These are phyloP conservation scores for Apeltes quadracus DNA, from an alignment of 2,113 vertebrate genomes.

Conservation along the genomic window DNA sequence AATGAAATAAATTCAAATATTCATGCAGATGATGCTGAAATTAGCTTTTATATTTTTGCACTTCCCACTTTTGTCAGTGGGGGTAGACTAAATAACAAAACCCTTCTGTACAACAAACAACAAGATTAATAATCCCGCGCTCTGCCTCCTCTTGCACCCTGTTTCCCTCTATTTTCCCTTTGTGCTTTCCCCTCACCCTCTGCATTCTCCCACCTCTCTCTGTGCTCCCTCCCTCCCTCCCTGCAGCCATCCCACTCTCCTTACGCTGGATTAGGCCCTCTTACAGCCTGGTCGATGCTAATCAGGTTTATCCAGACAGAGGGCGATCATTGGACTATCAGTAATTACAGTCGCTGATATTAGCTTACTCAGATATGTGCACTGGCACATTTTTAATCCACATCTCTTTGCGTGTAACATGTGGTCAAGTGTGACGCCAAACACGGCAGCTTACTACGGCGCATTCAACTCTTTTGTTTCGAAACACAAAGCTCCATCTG, in stretches of 20 bases:
- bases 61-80: neutral
- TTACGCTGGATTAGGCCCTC: slow-evolving; percentile 62
- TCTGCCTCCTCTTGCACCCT: slow-evolving; percentile 13
- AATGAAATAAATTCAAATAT: neutral
- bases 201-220: slow-evolving; percentile 7
- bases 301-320: slow-evolving; percentile 75
- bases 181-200: slow-evolving; percentile 6
- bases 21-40: neutral
- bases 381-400: slow-evolving; percentile 67
- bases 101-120: neutral
- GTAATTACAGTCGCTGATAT: slow-evolving; percentile 72
- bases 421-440: slow-evolving; percentile 36
- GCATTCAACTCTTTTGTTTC: slow-evolving; percentile 57
- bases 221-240: slow-evolving; percentile 20
- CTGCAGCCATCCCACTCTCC: slow-evolving; percentile 47
- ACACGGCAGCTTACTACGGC: slow-evolving; percentile 26
- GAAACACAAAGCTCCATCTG: slow-evolving; percentile 66
- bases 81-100: neutral
- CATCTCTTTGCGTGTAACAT: slow-evolving; percentile 65
- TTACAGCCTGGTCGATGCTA: slow-evolving; percentile 73
- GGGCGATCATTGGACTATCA: slow-evolving; percentile 69
- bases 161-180: slow-evolving; percentile 10
- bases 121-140: slow-evolving; percentile 2
- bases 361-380: slow-evolving; percentile 63
- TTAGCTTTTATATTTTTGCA: neutral